Evolutionary conservation across 2,888 invertebrate genomes (phyloP), one percentile per base, ranked within the genome.

Genomic region (Hirtodrosophila alboralis): DNA sequence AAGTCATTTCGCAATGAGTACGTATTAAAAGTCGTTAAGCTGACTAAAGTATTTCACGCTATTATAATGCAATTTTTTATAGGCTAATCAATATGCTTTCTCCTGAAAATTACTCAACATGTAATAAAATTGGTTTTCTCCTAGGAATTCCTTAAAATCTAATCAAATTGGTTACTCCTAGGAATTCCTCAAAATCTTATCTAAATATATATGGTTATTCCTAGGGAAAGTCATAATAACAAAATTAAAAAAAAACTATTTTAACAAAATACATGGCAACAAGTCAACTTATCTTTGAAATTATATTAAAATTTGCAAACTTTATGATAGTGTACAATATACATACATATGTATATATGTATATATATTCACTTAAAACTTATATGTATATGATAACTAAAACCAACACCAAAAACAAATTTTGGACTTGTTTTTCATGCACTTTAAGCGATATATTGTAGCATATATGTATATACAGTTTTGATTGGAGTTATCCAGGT

Each of bases 351-450:
- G 30, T 26, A 26, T 23, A 23, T 21, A 14, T 12, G 8, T 27
- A 27, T 31, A n/a, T 16, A 26, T 28, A 18, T n/a, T 14, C 30
- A 30, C 34, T 31, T 16, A 23, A 30, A 28, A 52, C n/a, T n/a
- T n/a, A n/a, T n/a, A n/a, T n/a, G n/a, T n/a, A 41, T 40, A 30
- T 52, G 4, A 5, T 21, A 52, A 48, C 33, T 41, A 38, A 48
- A 57, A 43, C 76, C 76, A 66, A 61, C 75, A 75, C 75, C 75
- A 49, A 65, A 59, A 45, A n/a, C 1, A 26, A 36, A 21, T 36
- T 30, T 43, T 14, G 6, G 5, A 7, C 9, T 28, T 14, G 14
- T 12, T 38, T 30, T 51, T 30, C 62, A 74, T 77, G 78, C 81
- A 61, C 54, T 27, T 37, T 12, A 26, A 33, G 31, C 21, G 16